A percentile compares a stretch with the other conserved stretches of the same genome.
These are phyloP conservation scores for Hypotaenidia philippensis DNA, from an alignment of 2,797 vertebrate species.

Conservation along the genomic window DNA sequence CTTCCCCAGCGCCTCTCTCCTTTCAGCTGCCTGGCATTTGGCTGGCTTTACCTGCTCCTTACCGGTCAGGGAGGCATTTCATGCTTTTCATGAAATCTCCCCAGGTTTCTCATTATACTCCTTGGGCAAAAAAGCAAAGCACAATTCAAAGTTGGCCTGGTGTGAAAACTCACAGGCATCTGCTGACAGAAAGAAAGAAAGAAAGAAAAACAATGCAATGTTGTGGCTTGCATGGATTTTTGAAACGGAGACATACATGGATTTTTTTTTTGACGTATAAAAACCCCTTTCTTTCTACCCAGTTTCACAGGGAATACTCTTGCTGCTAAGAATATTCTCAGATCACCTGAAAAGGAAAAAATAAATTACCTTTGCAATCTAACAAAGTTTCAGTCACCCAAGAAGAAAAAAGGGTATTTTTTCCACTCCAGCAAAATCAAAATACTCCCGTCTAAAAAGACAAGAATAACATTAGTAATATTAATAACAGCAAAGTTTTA, in stretches of 20 bases:
- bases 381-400: neutral
- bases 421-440: neutral
- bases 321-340: neutral
- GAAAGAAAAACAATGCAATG: conserved; percentile 1
- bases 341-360: conserved; percentile 27
- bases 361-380: neutral
- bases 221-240: conserved; percentile 22
- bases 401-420: neutral
- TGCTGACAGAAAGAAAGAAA: neutral
- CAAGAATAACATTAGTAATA: neutral
- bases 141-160: conserved; percentile 27
- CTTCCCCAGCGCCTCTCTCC: neutral
- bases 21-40: neutral
- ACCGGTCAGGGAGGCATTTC: conserved; percentile 1
- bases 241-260: conserved; percentile 1
- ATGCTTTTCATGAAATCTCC: neutral
- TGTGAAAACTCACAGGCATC: conserved; percentile 30
- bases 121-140: conserved; percentile 6
- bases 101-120: conserved; percentile 40
- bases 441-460: neutral
- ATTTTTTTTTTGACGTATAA: neutral
- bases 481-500: neutral
- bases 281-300: neutral
- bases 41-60: conserved; percentile 13
- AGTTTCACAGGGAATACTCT: neutral